Conservation (phyloP, 2,888 invertebrate species). For the Coronaproctus castanopsis region DNA sequence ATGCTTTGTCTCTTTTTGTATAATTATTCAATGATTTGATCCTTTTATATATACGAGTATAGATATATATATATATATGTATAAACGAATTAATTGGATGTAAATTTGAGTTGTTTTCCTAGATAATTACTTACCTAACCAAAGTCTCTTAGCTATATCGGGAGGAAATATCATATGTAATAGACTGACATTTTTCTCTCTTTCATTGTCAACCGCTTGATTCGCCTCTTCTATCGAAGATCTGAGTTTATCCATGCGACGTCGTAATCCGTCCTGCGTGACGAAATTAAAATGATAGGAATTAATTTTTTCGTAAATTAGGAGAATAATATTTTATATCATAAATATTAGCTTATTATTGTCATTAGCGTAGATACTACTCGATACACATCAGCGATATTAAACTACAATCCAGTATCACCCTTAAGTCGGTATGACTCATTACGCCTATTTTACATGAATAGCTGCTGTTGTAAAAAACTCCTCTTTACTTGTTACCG, state of each 20-base stretch:
- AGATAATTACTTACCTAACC: slow-evolving; percentile 16
- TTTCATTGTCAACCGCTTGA: slow-evolving; percentile 73
- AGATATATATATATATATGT: background rate
- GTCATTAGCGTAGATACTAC: too few species aligned
- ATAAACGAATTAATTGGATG: too few species aligned
- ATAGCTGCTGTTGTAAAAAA: too few species aligned
- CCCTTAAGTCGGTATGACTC: too few species aligned
- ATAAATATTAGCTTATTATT: too few species aligned
- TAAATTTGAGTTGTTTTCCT: background rate
- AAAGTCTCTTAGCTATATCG: slow-evolving; percentile 62
- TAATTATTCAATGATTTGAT: background rate
- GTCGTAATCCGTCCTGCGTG: slow-evolving; percentile 56
- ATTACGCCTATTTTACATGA: too few species aligned
- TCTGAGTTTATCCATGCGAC: slow-evolving; percentile 85
- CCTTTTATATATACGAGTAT: background rate
- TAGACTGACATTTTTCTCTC: slow-evolving; percentile 84
- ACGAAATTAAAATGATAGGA: background rate
- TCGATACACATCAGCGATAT: too few species aligned
- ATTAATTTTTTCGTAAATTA: too few species aligned
- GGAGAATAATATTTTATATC: too few species aligned
- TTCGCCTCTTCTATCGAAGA: slow-evolving; percentile 85
- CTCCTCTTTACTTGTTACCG: too few species aligned
- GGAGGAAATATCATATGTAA: slow-evolving; percentile 87
- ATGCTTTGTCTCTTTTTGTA: background rate
- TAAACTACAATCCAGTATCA: too few species aligned